Conservation (phyloP, 2,113 vertebrate species). For the Myxocyprinus asiaticus region DNA sequence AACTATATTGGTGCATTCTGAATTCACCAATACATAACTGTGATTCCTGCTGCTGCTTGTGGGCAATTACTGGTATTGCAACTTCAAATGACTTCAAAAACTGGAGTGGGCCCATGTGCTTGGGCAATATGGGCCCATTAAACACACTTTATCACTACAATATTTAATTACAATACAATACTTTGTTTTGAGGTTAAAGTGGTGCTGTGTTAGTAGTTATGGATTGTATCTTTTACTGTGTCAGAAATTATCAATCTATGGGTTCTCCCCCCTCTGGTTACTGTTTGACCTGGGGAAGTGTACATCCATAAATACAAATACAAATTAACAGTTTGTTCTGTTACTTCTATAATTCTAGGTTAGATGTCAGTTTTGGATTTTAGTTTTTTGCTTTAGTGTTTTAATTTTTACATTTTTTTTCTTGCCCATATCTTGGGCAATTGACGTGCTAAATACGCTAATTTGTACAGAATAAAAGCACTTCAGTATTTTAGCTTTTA, state of each 20-base stretch:
- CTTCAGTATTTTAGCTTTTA: constrained; percentile 24
- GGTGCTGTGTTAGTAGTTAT: constrained; percentile 29
- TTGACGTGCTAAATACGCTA: constrained; percentile 14
- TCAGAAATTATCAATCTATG: background rate
- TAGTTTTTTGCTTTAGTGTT: constrained; percentile 6
- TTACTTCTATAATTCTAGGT: background rate
- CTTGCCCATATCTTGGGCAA: background rate
- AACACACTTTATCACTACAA: background rate
- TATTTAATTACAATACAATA: background rate
- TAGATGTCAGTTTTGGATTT: background rate
- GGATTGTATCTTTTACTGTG: constrained; percentile 7
- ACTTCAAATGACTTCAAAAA: background rate
- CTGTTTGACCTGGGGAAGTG: no score
- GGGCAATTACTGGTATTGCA: background rate
- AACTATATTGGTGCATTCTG: constrained; percentile 1
- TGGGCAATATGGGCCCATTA: background rate
- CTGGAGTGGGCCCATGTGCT: background rate
- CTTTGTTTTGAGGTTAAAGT: constrained; percentile 26
- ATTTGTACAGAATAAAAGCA: constrained; percentile 42
- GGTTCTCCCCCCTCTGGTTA: background rate
- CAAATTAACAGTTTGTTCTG: background rate
- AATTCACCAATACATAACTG: background rate
- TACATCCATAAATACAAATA: background rate
- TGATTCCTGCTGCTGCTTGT: constrained; percentile 15
- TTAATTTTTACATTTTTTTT: background rate